Evolutionary conservation across 1,140 invertebrate genomes (phyloP).

Genomic region (Megathymus violae): DNA sequence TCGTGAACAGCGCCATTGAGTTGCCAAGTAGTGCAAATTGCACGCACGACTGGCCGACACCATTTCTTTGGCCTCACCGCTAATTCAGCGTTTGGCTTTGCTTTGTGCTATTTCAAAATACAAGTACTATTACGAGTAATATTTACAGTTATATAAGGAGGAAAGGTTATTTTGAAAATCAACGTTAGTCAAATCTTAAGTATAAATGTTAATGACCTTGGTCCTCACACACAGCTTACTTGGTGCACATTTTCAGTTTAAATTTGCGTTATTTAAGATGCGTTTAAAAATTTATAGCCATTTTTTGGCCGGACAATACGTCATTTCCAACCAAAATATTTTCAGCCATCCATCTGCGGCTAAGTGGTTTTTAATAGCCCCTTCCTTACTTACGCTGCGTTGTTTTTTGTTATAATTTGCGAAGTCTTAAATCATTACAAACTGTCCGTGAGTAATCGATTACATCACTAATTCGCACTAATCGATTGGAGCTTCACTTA

Average conservation of each 20-base stretch:
- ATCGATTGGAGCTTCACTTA: conserved; percentile 1
- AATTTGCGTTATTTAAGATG: background rate
- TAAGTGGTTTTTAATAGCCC: conserved; percentile 56
- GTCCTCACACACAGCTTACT: no score
- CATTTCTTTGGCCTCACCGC: conserved; percentile 35
- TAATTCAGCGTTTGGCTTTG: conserved; percentile 8
- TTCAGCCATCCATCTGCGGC: conserved; percentile 30
- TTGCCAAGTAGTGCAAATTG: conserved; percentile 53
- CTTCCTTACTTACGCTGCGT: conserved; percentile 43
- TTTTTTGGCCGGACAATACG: background rate
- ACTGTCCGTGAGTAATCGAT: conserved; percentile 20
- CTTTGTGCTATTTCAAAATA: conserved; percentile 3
- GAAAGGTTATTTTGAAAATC: background rate
- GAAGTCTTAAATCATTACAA: conserved; percentile 28
- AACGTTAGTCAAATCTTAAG: no score
- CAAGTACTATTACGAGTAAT: background rate
- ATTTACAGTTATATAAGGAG: background rate
- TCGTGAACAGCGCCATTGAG: conserved; percentile 32
- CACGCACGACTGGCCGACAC: conserved; percentile 51
- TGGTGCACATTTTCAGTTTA: no score
- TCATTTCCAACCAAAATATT: conserved; percentile 26
- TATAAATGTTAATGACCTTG: no score
- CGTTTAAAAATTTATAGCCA: background rate
- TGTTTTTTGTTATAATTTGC: conserved; percentile 41
- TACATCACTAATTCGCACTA: conserved; percentile 21